Evolutionary conservation across 2,113 vertebrate species (phyloP).

Genomic region (Motacilla alba): DNA sequence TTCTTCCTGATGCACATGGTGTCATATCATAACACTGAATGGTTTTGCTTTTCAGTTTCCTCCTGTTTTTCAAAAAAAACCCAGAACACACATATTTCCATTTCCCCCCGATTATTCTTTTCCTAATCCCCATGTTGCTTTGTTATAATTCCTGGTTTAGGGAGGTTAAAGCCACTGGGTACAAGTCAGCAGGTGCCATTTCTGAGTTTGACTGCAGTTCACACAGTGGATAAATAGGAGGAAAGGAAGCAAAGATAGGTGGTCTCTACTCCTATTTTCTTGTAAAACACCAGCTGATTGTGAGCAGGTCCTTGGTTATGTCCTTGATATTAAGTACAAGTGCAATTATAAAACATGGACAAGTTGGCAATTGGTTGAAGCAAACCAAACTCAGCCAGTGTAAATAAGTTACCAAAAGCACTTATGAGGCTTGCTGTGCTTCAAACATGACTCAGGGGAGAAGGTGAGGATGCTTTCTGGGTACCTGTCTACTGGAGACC

Average conservation of each 20-base stretch:
- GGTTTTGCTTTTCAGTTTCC: background rate
- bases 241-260: background rate
- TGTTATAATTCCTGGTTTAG: background rate
- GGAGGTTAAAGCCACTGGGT: background rate
- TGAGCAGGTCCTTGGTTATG: background rate
- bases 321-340: background rate
- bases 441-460: background rate
- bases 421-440: background rate
- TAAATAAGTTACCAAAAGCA: background rate
- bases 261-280: background rate
- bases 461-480: background rate
- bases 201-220: background rate
- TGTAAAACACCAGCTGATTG: background rate
- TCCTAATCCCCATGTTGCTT: background rate
- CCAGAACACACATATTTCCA: background rate
- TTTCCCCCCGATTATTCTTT: background rate
- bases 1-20: background rate
- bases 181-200: background rate
- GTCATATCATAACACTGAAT: background rate
- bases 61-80: slow-evolving; percentile 12
- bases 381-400: background rate
- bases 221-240: background rate
- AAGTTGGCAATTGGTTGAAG: background rate
- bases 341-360: background rate
- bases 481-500: background rate